Base-by-base conservation (phyloP, 2,113 vertebrate species). In the Muntiacus reevesi region DNA sequence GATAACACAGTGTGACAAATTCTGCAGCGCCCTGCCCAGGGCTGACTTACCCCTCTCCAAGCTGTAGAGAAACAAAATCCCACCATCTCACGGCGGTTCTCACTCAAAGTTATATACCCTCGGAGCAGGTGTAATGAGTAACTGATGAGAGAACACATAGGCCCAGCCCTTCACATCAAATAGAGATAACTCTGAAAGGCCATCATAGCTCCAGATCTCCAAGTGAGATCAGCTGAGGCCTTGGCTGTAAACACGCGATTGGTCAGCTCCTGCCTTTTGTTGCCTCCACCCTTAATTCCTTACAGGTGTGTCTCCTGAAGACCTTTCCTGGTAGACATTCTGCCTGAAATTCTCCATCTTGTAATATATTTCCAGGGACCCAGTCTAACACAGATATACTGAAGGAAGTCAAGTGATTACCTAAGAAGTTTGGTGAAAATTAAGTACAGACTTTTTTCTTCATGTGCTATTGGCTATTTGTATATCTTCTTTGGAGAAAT, bases 251-350 rank as follows among this genome's bases (percentile, higher is more conserved):
- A 19, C 25, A 3, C 17, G 2, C 0, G 11, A 25, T 76, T 11
- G 19, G 84, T 67, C 57, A 17, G 4, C 40, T 57, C 40, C 40
- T 76, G 33, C 8, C 21, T n/a, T 64, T 57, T 47, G 71, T 74
- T 25, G 3, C 19, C 25, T 87, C 2, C 1, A 7, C 1, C 0
- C 45, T 45, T 28, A 27, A 13, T 82, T 57, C 13, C 13, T 4
- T 27, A 36, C 7, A 40, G 28, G 4, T 60, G 5, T 11, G 1
- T 30, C 76, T 87, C 12, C 27, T 25, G 60, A 71, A n/a, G 82
- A 2, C 7, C 8, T 64, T 43, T 30, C 7, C 14, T 10, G 59
- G 19, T 4, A 64, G 36, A 50, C 13, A 10, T 12, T 14, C 81
- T 64, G 16, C 55, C 64, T 84, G 5, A 23, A 82, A 91, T 52